Base-by-base conservation (phyloP, 2,113 vertebrate genomes). In the Balaeniceps rex region DNA sequence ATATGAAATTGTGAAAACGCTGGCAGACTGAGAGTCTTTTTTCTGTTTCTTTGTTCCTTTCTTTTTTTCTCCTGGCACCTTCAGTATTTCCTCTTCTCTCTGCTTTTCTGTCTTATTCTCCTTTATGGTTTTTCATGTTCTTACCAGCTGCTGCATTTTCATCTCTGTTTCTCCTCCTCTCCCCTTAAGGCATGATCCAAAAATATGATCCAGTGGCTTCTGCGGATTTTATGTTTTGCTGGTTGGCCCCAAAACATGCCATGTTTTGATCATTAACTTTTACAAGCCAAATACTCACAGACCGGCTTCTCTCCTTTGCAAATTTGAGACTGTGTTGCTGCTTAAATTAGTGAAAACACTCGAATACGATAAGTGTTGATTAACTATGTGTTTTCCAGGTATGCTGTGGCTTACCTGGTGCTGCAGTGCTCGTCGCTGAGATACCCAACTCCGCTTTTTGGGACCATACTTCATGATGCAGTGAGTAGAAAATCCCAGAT, bases 151-250 rank as follows among this genome's bases (percentile, higher is more conserved):
- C 94, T 3, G 14, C 74, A 40, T 87, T 91, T 88, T 94, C 63
- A 31, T 71, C 81, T 88, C 90, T 79, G 44, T 24, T 88, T 88
- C 72, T 65, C 44, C 52, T 88, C 70, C 81, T 44, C 69, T 55
- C 11, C 66, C 83, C 91, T 72, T 38, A 52, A 93, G 93, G 80
- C 81, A 76, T 22, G 63, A 91, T 88, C 80, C 95, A 95, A 95
- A 96, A 93, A 91, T 87, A 94, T 0, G 31, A 89, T 63, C 61
- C 77, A 63, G 70, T 60, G 74, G 31, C 80, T 97, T 69, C 42
- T 78, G 57, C 1, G 0, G 24, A 22, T 23, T 68, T 38, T 61
- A 11, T 82, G 14, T 14, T 69, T 83, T 57, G 14, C 66, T 84
- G 81, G 7, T n/a, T n/a, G 52, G 65, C 22, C 54, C 71, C 78